phyloP scores from a whole-genome alignment of 2,113 vertebrate species.

The Rhinolophus ferrumequinum region DNA sequence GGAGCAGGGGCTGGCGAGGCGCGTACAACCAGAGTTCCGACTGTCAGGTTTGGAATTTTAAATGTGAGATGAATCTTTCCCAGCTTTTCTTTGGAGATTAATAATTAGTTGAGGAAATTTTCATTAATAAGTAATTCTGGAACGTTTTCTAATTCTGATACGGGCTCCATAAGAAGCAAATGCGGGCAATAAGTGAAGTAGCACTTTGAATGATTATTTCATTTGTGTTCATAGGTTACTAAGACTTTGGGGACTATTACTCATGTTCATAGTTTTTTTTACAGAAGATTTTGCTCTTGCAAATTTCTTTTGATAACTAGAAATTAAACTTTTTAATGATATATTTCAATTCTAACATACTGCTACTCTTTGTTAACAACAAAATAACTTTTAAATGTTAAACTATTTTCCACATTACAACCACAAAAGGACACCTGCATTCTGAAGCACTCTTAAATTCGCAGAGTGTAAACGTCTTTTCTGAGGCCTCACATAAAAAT shows the following conservation, averaged over 20 bases:
- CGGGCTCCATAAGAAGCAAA: not conserved
- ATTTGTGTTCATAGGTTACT: not conserved
- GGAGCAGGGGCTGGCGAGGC: not conserved
- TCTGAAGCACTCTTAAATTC: not conserved
- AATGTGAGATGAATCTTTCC: not conserved
- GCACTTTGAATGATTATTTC: not conserved
- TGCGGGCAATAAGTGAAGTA: not conserved
- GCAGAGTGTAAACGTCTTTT: not conserved
- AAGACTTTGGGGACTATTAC: not conserved
- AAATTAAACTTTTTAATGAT: not conserved
- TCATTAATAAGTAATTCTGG: not conserved
- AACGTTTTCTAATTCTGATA: not conserved
- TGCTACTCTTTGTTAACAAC: not conserved
- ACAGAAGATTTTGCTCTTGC: not conserved
- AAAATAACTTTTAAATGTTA: not conserved
- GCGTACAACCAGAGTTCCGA: rapidly evolving
- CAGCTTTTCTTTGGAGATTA: not conserved
- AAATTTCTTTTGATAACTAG: not conserved
- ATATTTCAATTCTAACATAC: not conserved
- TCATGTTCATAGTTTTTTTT: not conserved
- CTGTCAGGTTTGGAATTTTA: not conserved
- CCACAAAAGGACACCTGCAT: not conserved
- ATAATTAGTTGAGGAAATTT: not conserved
- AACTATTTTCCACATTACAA: not conserved
- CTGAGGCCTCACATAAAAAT: not conserved